Evolutionary conservation across 2,797 vertebrate species (phyloP), one percentile per base, ranked within the genome.

Genomic region (Lagorchestes hirsutus): DNA sequence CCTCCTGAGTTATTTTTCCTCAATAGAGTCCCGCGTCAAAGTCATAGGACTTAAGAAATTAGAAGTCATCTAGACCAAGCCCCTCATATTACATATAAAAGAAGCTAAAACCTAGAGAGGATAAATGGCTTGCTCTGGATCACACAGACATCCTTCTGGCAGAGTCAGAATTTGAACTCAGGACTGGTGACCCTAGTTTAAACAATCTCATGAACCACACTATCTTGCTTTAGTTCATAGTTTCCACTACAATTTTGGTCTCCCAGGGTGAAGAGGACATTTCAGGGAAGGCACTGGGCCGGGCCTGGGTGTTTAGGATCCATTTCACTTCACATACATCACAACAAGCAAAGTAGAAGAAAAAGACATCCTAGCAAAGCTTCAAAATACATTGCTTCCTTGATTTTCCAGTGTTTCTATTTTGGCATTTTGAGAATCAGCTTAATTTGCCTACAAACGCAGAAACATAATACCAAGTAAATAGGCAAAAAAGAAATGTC

Each of bases 261-360:
- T 74, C 16, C 34, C 18, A 74, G 62, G n/a, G 31, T 31, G 31
- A 62, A 31, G 31, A 13, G 31, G 12, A 31, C 11, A 62, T 4
- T 13, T 31, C 59, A 62, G 34, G 12, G 9, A 82, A 18, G 2
- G 6, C 40, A 82, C n/a, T 4, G 9, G 40, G 8, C 2, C 46
- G 18, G 74, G 16, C 22, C 40, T 46, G 22, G 74, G 2, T 24
- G 0, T 82, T 10, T 40, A 46, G 10, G 27, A 57, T 5, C 56
- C 56, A 40, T 34, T n/a, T 94, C 91, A 92, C 94, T 4, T 90
- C 57, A 57, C 10, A 27, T 91, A 27, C 92, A 92, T 87, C 55
- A 24, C 58, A 93, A 91, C 2, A 91, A 50, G 40, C 9, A 95
- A 96, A 96, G 62, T 55, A 54, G 40, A 95, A 96, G 90, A 55